Conservation (phyloP, 1,140 invertebrate species). For the Leptinotarsa lineolata region DNA sequence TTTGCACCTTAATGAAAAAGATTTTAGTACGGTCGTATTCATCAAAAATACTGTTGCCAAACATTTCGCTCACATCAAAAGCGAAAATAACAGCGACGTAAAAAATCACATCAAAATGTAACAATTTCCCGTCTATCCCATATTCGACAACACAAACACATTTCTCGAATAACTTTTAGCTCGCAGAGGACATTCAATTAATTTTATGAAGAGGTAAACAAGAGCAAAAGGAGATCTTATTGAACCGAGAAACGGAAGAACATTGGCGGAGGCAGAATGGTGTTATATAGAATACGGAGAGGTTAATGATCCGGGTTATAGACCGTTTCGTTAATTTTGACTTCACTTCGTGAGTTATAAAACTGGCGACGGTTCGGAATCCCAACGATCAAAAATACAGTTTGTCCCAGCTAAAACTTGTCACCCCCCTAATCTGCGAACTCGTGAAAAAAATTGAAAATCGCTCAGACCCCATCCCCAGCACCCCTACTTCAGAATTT, state of each 20-base stretch:
- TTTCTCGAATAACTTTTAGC: slow-evolving; percentile 22
- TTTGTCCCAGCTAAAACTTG: no score
- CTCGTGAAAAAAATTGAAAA: no score
- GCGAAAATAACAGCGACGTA: not conserved
- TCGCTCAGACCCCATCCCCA: no score
- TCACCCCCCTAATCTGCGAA: no score
- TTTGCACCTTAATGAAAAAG: slow-evolving; percentile 1
- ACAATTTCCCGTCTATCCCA: slow-evolving; percentile 12
- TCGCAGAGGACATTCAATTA: slow-evolving; percentile 21
- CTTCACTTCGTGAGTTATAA: no score
- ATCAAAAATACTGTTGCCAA: not conserved
- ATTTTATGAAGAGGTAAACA: slow-evolving; percentile 26
- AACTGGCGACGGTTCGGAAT: no score
- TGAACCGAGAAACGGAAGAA: not conserved
- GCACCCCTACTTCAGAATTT: no score
- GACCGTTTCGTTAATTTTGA: no score
- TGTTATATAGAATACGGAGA: no score
- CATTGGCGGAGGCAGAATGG: not conserved
- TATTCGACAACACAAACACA: slow-evolving; percentile 20
- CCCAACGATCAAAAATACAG: no score
- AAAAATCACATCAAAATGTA: slow-evolving; percentile 26
- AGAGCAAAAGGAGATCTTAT: slow-evolving; percentile 11
- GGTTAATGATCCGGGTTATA: no score
- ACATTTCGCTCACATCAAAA: not conserved
- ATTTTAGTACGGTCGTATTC: not conserved